Percentiles rank a stretch among this genome's conserved stretches.
Conservation (phyloP, 2,888 invertebrate genomes). For the Heliconius charithonia region DNA sequence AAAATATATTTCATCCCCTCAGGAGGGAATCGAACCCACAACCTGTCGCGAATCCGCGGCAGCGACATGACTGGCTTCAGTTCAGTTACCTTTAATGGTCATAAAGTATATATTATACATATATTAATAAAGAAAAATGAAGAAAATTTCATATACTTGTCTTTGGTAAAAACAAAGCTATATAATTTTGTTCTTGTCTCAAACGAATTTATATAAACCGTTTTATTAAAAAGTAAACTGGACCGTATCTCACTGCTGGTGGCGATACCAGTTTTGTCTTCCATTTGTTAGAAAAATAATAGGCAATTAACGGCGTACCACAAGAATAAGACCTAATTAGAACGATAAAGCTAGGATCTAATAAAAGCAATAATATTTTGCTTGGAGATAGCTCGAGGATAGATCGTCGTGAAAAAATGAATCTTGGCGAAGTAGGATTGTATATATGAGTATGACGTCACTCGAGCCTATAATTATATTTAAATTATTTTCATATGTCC, state of each 20-base stretch:
- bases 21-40: no score
- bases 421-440: not conserved
- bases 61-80: no score
- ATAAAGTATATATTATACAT: no score
- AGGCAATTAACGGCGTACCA: slow-evolving; percentile 1
- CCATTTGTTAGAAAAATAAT: slow-evolving; percentile 15
- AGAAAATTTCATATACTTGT: not conserved
- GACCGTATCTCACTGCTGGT: not conserved
- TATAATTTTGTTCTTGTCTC: not conserved
- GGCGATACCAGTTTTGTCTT: not conserved
- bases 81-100: no score
- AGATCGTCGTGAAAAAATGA: not conserved
- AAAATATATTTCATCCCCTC: no score
- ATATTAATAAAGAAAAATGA: no score
- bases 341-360: not conserved
- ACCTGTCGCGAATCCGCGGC: no score
- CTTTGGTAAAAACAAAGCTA: not conserved
- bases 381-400: not conserved
- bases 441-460: not conserved
- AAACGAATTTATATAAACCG: not conserved
- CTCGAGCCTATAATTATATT: not conserved
- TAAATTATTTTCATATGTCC: no score
- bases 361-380: not conserved
- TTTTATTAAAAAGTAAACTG: slow-evolving; percentile 1
- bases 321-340: slow-evolving; percentile 25